These are phyloP conservation scores for Panurus biarmicus DNA, from an alignment of 2,113 vertebrate genomes.

Conservation along the genomic window DNA sequence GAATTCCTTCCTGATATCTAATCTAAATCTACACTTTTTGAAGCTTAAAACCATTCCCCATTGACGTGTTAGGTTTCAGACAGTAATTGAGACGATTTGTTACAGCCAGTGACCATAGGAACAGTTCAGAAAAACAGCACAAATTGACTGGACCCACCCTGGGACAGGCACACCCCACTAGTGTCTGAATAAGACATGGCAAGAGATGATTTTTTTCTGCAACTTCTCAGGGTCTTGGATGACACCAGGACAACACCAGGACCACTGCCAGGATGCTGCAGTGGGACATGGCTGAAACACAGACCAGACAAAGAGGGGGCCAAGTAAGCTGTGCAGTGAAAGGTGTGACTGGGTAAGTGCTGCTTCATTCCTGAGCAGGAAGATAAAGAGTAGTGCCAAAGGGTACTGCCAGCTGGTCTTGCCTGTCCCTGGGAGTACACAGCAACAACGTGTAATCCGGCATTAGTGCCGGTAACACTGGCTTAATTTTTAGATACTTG, in stretches of 20 bases:
- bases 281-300: not conserved
- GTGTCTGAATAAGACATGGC: not conserved
- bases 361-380: not conserved
- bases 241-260: not conserved
- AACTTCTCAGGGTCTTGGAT: not conserved
- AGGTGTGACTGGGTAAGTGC: not conserved
- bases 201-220: not conserved
- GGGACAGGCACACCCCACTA: not conserved
- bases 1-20: not conserved
- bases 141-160: not conserved
- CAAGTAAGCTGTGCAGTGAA: not conserved
- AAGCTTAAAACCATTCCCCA: not conserved
- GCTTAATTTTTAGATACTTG: not conserved
- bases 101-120: not conserved
- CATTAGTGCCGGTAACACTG: not conserved
- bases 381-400: not conserved
- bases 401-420: not conserved
- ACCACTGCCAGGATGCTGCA: not conserved
- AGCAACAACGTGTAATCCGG: not conserved
- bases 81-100: not conserved
- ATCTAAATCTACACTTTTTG: not conserved
- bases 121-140: not conserved
- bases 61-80: not conserved
- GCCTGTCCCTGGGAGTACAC: not conserved
- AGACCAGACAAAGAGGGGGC: not conserved